Evolutionary conservation across 1,140 invertebrate species (phyloP).

Genomic region (Cepaea nemoralis): DNA sequence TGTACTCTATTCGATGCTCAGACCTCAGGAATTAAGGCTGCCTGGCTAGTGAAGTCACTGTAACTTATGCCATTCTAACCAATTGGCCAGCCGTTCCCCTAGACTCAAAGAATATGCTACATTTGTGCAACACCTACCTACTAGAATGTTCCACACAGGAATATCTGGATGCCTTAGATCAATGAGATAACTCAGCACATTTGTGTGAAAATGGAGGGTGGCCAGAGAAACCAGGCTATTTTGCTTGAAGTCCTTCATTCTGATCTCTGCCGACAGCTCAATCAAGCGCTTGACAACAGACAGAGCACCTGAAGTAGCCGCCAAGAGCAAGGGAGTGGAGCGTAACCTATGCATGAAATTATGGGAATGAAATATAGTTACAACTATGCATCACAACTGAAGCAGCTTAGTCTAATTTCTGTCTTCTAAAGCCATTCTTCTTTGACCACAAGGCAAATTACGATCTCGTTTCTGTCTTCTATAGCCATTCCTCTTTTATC

Average conservation of each 20-base stretch:
- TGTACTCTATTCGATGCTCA: too few relatives aligned
- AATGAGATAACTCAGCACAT: conserved; percentile 70
- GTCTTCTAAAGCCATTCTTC: too few relatives aligned
- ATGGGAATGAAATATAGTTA: not conserved
- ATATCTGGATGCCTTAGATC: conserved; percentile 63
- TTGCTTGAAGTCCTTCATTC: conserved; percentile 54
- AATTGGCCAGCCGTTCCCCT: too few relatives aligned
- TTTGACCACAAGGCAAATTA: too few relatives aligned
- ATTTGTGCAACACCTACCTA: too few relatives aligned
- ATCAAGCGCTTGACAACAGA: conserved; percentile 67
- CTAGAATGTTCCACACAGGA: conserved; percentile 69
- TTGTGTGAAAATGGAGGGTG: conserved; percentile 69
- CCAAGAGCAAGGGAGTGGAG: conserved; percentile 69
- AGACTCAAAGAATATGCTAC: too few relatives aligned
- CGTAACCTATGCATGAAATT: conserved; percentile 53
- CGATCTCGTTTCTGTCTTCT: too few relatives aligned
- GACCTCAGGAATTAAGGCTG: too few relatives aligned
- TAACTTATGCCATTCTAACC: too few relatives aligned
- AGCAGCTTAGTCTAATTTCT: too few relatives aligned
- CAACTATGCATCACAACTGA: not conserved
- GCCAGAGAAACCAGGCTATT: conserved; percentile 70
- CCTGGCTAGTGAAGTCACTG: too few relatives aligned
- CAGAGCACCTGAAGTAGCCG: conserved; percentile 69
- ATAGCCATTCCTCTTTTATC: too few relatives aligned
- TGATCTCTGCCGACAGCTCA: conserved; percentile 61